Evolutionary conservation across 2,888 invertebrate species (phyloP).

Genomic region (Hyles lineata): DNA sequence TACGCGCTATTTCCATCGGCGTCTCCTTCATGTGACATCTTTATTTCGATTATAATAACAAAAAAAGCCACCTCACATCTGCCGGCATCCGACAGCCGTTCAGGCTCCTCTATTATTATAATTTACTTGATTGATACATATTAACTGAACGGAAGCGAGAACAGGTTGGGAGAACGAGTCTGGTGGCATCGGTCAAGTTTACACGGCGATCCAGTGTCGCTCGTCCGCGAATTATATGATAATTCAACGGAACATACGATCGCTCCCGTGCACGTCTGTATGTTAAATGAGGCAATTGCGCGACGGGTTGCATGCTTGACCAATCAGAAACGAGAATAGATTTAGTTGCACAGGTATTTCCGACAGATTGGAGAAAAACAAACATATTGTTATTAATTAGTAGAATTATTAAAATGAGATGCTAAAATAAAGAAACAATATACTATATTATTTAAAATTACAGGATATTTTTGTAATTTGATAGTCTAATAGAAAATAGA

Average conservation of each 20-base stretch:
- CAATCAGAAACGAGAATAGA: not conserved
- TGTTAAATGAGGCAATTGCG: constrained; percentile 1
- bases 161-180: constrained; percentile 48
- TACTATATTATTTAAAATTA: too few relatives aligned
- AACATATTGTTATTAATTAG: not conserved
- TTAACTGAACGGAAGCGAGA: constrained; percentile 58
- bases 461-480: too few relatives aligned
- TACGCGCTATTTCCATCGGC: not conserved
- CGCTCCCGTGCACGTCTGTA: not conserved
- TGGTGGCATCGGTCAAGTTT: constrained; percentile 55
- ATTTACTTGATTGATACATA: constrained; percentile 34
- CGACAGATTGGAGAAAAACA: not conserved
- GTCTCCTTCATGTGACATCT: not conserved
- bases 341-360: not conserved
- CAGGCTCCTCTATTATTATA: constrained; percentile 24
- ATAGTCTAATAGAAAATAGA: too few relatives aligned
- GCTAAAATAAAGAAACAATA: not conserved
- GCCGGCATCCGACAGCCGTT: constrained; percentile 22
- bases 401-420: not conserved
- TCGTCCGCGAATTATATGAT: constrained; percentile 14
- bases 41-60: constrained; percentile 14
- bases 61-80: constrained; percentile 5
- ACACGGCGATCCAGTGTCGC: constrained; percentile 34
- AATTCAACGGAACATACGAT: not conserved
- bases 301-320: not conserved